These are phyloP conservation scores for Pristionchus mayeri DNA, from an alignment of 2,888 invertebrate genomes.

Conservation along the genomic window DNA sequence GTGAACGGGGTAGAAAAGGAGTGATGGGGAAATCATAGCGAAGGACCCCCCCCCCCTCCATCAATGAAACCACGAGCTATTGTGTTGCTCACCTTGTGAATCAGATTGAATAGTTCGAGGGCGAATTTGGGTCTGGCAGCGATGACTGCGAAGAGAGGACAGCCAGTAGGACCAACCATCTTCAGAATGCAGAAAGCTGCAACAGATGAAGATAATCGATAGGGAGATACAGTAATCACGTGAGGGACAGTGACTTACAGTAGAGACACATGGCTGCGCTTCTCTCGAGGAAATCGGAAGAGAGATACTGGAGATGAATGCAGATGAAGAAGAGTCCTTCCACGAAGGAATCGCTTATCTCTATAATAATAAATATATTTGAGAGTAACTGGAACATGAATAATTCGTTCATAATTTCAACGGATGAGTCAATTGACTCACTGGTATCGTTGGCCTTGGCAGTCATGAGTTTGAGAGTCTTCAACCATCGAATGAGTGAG, in stretches of 20 bases:
- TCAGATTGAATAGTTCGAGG: background rate
- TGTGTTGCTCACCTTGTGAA: slow-evolving; percentile 21
- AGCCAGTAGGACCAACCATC: background rate
- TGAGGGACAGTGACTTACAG: slow-evolving; percentile 1
- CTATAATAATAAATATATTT: background rate
- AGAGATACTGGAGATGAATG: slow-evolving; percentile 30
- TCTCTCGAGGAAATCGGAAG: slow-evolving; percentile 33
- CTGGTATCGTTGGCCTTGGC: slow-evolving; percentile 37
- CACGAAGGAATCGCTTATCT: background rate
- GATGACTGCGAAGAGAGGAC: slow-evolving; percentile 23
- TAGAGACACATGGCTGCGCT: slow-evolving; percentile 47
- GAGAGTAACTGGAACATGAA: too few species aligned
- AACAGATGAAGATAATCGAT: background rate
- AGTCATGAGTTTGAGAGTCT: slow-evolving; percentile 42
- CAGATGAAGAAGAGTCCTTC: slow-evolving; percentile 45
- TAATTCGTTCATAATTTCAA: too few species aligned
- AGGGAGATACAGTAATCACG: too few species aligned
- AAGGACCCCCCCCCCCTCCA: too few species aligned
- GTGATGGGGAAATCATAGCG: background rate
- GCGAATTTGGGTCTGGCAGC: background rate
- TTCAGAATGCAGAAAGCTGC: slow-evolving; percentile 18
- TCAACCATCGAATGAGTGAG: slow-evolving; percentile 42
- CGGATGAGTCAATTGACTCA: background rate
- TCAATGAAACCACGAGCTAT: too few species aligned
- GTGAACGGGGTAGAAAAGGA: background rate